Evolutionary conservation across 2,113 vertebrate species (phyloP), one percentile per base, ranked within the genome.

Genomic region (Grammomys dolichurus): DNA sequence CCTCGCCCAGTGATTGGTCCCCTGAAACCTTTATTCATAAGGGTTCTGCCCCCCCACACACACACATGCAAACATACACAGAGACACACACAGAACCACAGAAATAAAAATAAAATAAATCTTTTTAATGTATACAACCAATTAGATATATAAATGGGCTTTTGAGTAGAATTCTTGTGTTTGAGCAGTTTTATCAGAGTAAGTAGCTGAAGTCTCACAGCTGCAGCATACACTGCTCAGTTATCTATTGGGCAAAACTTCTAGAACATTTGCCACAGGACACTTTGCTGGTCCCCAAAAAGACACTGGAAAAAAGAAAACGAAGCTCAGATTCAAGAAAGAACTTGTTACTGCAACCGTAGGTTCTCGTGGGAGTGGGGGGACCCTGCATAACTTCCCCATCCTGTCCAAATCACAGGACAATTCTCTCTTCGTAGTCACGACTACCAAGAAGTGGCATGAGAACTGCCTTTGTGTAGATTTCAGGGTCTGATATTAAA

Each of bases 161-260:
- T 92, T 43, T 78, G n/a, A 63, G 43, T 58, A 31, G 90, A 85
- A 69, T 51, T 91, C 5, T 48, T 92, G 36, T n/a, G n/a, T 73
- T 65, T 65, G 56, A 69, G 13, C 63, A 40, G 26, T 81, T 89
- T 73, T 77, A 20, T 54, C 78, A 1, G 16, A 69, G 31, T 92
- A 87, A 87, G 58, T 67, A 56, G 69, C 69, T 93, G 48, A 86
- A 89, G 48, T 48, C 80, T 86, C 82, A 73, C 69, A 40, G 40
- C 33, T 72, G 5, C 13, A 80, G 56, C 78, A 22, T 36, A 22
- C 48, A 43, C 4, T 76, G 60, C 70, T 84, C 69, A 75, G 31
- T 84, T 58, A 51, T 36, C 76, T 46, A 67, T 6, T 72, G 26
- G 90, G 26, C 70, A 85, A 58, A 82, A 3, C 93, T 84, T 60